Percentiles rank a stretch among this genome's conserved stretches.
These are phyloP conservation scores for Pammene fasciana DNA, from an alignment of 2,888 invertebrate species.

Conservation along the genomic window DNA sequence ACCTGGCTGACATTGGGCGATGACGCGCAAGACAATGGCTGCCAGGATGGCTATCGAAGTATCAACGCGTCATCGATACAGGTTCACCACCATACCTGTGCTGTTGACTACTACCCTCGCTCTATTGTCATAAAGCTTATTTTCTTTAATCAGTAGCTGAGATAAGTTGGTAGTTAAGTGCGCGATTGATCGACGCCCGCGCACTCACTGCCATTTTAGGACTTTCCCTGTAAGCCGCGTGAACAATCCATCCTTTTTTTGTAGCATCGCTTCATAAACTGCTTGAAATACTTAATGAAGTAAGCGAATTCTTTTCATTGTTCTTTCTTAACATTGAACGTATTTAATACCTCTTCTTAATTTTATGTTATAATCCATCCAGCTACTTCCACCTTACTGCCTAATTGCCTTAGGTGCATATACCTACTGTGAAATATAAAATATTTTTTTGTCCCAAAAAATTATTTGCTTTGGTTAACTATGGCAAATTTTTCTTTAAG, in stretches of 20 bases:
- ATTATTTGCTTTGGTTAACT: no score
- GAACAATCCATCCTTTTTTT: conserved; percentile 33
- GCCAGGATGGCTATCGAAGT: conserved; percentile 55
- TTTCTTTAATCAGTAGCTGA: conserved; percentile 1
- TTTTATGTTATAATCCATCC: no score
- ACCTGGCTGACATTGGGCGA: conserved; percentile 45
- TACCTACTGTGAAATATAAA: no score
- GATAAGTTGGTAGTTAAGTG: conserved; percentile 1
- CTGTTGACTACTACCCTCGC: neutral
- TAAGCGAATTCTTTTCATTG: neutral
- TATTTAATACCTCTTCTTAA: no score
- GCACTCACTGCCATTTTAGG: conserved; percentile 48
- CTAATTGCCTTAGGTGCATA: no score
- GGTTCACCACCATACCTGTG: conserved; percentile 5
- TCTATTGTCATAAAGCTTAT: conserved; percentile 18
- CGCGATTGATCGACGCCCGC: conserved; percentile 47
- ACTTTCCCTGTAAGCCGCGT: conserved; percentile 41
- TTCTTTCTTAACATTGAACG: neutral
- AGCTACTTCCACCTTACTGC: no score
- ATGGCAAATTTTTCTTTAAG: no score
- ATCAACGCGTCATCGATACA: conserved; percentile 48
- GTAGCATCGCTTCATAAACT: conserved; percentile 33
- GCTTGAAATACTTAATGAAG: conserved; percentile 11
- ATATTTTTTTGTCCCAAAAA: no score
- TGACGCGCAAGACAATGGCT: conserved; percentile 50